Conservation (phyloP, 2,888 invertebrate species). For the Phytoseiulus persimilis region DNA sequence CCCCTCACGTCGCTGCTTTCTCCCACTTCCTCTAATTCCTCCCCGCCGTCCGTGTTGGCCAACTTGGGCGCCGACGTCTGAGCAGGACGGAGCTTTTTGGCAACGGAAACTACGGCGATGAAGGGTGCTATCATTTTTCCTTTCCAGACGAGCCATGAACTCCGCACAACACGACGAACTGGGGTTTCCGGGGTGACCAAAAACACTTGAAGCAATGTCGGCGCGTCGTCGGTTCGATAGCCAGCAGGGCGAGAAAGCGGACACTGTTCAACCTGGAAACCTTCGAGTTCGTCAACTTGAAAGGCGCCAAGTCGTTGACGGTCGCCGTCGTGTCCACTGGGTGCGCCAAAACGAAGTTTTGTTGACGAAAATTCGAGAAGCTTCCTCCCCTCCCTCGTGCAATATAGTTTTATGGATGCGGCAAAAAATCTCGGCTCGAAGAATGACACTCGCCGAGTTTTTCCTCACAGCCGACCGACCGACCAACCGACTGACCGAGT, state of each 20-base stretch:
- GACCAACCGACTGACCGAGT: neutral
- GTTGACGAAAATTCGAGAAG: neutral
- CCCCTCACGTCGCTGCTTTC: neutral
- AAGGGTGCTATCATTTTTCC: neutral
- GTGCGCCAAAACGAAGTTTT: too few species aligned
- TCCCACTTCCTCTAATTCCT: neutral
- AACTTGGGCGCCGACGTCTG: neutral
- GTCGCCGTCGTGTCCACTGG: too few species aligned
- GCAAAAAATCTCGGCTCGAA: neutral
- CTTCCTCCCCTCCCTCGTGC: neutral
- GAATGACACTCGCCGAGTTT: neutral
- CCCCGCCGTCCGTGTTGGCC: neutral
- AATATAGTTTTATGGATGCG: neutral
- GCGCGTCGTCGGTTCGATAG: neutral
- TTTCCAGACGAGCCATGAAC: neutral
- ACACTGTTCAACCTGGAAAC: neutral
- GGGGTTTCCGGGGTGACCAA: neutral
- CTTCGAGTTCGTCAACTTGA: too few species aligned
- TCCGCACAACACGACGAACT: neutral
- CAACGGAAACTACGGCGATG: neutral
- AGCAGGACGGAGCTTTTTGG: neutral
- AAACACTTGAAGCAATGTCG: neutral
- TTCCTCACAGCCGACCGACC: neutral
- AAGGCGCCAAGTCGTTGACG: too few species aligned
- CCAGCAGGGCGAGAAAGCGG: neutral